These are phyloP conservation scores for Bombus superbus DNA, from an alignment of 1,140 invertebrate species.

Conservation along the genomic window DNA sequence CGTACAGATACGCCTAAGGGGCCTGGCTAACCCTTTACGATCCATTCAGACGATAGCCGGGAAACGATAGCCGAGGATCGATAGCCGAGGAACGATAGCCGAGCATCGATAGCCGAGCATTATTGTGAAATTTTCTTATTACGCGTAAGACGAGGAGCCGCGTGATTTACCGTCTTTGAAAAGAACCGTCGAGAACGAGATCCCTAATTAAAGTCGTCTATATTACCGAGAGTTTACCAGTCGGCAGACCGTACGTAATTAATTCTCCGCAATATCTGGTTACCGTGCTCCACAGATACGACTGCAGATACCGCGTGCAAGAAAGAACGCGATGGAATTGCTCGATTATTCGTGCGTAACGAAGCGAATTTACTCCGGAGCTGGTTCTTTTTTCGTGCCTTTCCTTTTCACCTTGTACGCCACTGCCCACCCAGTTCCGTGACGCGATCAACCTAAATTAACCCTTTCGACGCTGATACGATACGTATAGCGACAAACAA, in stretches of 20 bases:
- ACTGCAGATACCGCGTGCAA: constrained; percentile 8
- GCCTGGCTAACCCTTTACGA: not conserved
- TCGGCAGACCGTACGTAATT: constrained; percentile 29
- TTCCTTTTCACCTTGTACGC: not conserved
- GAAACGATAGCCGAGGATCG: constrained; percentile 29
- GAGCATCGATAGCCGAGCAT: constrained; percentile 31
- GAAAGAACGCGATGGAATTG: constrained; percentile 25
- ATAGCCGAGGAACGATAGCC: constrained; percentile 25
- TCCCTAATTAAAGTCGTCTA: constrained; percentile 48
- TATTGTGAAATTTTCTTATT: constrained; percentile 39
- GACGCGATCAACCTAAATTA: not conserved
- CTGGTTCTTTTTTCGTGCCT: not conserved
- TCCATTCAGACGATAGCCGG: not conserved
- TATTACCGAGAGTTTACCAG: constrained; percentile 29
- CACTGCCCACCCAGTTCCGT: too few species aligned
- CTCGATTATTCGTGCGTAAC: constrained; percentile 47
- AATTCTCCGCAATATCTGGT: constrained; percentile 49
- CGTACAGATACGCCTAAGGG: constrained; percentile 4
- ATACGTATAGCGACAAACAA: not conserved
- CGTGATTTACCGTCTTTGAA: constrained; percentile 37
- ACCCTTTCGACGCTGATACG: not conserved
- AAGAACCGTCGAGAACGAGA: constrained; percentile 21
- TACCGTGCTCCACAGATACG: constrained; percentile 35
- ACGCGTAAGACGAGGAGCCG: constrained; percentile 38
- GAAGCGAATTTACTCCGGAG: constrained; percentile 26